phyloP scores from a whole-genome alignment of 1,140 invertebrate species.

The Hestina assimilis region DNA sequence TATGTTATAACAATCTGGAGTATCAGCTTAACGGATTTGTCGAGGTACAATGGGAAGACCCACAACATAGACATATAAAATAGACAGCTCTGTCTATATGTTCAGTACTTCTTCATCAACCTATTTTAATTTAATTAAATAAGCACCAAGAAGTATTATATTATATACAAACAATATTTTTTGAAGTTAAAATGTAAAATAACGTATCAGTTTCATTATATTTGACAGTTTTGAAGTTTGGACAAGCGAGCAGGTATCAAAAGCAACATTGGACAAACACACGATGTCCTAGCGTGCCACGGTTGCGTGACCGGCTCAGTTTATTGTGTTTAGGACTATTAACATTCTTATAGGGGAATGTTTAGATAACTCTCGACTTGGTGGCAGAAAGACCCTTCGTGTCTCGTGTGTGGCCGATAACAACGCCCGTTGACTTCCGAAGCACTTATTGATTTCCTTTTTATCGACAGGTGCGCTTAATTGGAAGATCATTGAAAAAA shows the following conservation, averaged over 20 bases:
- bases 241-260: not conserved
- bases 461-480: slow-evolving; percentile 8
- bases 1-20: too few species aligned
- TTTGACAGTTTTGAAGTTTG: not conserved
- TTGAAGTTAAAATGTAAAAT: not conserved
- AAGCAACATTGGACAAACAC: slow-evolving; percentile 6
- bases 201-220: not conserved
- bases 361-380: slow-evolving; percentile 61
- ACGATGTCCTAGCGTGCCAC: slow-evolving; percentile 36
- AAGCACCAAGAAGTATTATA: too few species aligned
- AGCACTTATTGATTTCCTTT: slow-evolving; percentile 28
- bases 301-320: slow-evolving; percentile 48
- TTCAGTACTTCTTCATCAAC: too few species aligned
- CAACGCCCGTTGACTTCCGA: not conserved
- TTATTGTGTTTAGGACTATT: slow-evolving; percentile 57
- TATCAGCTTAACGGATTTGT: too few species aligned
- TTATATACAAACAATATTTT: too few species aligned
- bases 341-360: slow-evolving; percentile 62
- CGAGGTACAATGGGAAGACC: too few species aligned
- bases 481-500: not conserved
- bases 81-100: too few species aligned
- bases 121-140: too few species aligned
- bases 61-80: too few species aligned
- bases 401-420: slow-evolving; percentile 34
- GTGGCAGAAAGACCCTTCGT: slow-evolving; percentile 38